Conservation (phyloP, 2,888 invertebrate genomes). For the Drosophila flavopinicola region DNA sequence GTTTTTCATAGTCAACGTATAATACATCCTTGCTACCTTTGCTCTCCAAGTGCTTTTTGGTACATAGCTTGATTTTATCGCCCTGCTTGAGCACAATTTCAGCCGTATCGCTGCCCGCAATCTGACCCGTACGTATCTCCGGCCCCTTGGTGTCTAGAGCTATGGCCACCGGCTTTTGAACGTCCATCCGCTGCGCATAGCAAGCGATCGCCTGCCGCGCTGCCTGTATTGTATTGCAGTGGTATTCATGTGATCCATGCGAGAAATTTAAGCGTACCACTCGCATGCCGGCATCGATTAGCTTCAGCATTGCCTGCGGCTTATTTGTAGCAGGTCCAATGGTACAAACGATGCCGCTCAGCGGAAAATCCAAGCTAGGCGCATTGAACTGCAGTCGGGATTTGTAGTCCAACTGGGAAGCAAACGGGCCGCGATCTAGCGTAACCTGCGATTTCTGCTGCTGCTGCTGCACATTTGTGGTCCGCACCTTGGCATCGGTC, state of each 20-base stretch:
- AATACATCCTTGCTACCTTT: slow-evolving; percentile 90
- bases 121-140: slow-evolving; percentile 97
- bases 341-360: slow-evolving; percentile 98
- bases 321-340: slow-evolving; percentile 94
- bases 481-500: not conserved
- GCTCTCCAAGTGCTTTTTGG: slow-evolving; percentile 90
- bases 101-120: slow-evolving; percentile 93
- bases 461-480: not conserved
- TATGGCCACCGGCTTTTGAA: slow-evolving; percentile 93
- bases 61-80: slow-evolving; percentile 92
- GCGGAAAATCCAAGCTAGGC: slow-evolving; percentile 91
- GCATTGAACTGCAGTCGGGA: slow-evolving; percentile 96
- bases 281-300: slow-evolving; percentile 98
- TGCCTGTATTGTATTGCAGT: slow-evolving; percentile 94
- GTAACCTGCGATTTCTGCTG: not conserved
- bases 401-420: slow-evolving; percentile 94
- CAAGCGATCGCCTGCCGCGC: slow-evolving; percentile 92
- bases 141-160: slow-evolving; percentile 99
- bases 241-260: slow-evolving; percentile 97
- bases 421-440: slow-evolving; percentile 55
- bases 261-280: slow-evolving; percentile 97
- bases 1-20: slow-evolving; percentile 96
- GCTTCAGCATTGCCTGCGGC: slow-evolving; percentile 91
- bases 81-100: slow-evolving; percentile 95
- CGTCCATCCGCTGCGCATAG: slow-evolving; percentile 89